Conservation (phyloP, 2,888 invertebrate genomes). For the Rhopalosiphum nymphaeae region DNA sequence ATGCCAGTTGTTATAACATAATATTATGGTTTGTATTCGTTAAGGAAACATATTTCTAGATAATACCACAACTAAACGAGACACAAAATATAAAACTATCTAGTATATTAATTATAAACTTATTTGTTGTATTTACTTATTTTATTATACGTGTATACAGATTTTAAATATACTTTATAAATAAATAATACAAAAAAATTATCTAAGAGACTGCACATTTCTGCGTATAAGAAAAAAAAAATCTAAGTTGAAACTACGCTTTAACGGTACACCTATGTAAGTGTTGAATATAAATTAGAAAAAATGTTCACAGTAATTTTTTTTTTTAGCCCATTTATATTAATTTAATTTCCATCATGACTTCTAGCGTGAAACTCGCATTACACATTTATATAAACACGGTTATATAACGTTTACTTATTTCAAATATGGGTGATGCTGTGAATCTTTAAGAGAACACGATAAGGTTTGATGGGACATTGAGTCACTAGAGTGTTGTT, state of each 20-base stretch:
- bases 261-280: no score
- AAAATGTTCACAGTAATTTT: background rate
- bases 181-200: no score
- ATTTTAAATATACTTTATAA: no score
- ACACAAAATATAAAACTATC: background rate
- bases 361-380: background rate
- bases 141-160: no score
- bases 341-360: no score
- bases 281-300: background rate
- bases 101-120: background rate
- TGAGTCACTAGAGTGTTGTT: background rate
- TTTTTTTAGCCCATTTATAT: background rate
- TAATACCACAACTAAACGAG: background rate
- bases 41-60: background rate
- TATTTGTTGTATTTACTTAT: no score
- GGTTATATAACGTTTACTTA: background rate
- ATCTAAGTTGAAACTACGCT: no score
- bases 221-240: no score
- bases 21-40: background rate
- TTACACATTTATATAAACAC: background rate
- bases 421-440: background rate
- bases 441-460: background rate
- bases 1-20: background rate
- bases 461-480: background rate
- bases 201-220: no score